Conservation (phyloP, 1,140 invertebrate species). For the Calephelis virginiensis region DNA sequence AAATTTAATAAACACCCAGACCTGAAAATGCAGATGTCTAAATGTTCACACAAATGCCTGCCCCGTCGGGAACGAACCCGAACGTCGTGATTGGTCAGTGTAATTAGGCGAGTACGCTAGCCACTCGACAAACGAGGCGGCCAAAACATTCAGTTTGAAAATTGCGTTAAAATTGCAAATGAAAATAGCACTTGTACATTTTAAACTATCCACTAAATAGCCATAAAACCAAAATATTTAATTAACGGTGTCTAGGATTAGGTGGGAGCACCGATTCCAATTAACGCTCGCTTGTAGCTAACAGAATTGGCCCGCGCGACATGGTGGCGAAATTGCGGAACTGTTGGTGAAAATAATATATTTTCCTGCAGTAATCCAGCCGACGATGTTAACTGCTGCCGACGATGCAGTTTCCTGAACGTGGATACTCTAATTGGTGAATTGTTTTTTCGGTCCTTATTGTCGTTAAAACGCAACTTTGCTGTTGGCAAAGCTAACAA, state of each 20-base stretch:
- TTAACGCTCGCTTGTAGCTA: constrained; percentile 58
- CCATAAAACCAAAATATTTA: constrained; percentile 18
- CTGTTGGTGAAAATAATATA: constrained; percentile 54
- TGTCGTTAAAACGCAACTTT: constrained; percentile 11
- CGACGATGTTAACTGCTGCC: constrained; percentile 46
- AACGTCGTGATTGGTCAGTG: no score
- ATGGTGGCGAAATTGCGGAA: constrained; percentile 55
- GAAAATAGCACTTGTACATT: no score
- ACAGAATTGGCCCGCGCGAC: constrained; percentile 52
- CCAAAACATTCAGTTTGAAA: no score
- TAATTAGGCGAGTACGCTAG: no score
- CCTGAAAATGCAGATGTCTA: no score
- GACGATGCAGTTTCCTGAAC: constrained; percentile 39
- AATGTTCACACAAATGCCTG: no score
- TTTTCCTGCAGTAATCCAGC: constrained; percentile 52
- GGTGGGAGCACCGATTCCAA: constrained; percentile 62
- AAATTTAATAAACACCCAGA: no score
- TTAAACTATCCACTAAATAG: constrained; percentile 16
- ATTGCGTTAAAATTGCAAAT: no score
- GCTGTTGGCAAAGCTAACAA: no score
- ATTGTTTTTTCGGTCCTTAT: constrained; percentile 37
- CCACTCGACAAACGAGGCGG: no score
- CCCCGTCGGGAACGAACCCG: no score
- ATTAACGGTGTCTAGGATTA: constrained; percentile 36
- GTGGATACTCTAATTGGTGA: constrained; percentile 45